A percentile compares a stretch with the other conserved stretches of the same genome.
Evolutionary conservation across 2,797 vertebrate species (phyloP).

Genomic region (Rhynchonycteris naso): DNA sequence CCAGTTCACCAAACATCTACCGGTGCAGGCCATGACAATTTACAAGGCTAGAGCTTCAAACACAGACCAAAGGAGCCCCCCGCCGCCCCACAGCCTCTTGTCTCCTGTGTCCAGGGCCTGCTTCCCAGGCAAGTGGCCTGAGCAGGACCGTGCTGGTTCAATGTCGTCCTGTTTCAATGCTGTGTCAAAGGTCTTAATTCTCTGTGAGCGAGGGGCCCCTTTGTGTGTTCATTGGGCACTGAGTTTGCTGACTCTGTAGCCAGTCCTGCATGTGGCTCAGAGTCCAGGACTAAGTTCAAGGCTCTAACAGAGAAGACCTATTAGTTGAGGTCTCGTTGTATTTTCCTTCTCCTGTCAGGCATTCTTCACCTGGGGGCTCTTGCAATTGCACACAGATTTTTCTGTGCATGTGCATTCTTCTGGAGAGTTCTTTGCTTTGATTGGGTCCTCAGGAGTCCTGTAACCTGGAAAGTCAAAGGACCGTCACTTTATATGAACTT

Average conservation of each 20-base stretch:
- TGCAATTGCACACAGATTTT: not conserved
- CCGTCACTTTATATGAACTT: not conserved
- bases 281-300: not conserved
- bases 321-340: not conserved
- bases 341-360: not conserved
- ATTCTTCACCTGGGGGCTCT: not conserved
- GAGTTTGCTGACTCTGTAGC: not conserved
- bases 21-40: not conserved
- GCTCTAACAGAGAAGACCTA: not conserved
- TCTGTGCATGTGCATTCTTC: not conserved
- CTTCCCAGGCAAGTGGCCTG: fast-evolving
- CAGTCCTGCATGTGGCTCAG: not conserved
- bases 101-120: not conserved
- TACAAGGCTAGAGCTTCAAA: not conserved
- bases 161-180: not conserved
- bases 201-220: not conserved
- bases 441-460: not conserved
- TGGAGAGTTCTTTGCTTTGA: not conserved
- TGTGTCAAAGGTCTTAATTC: too few species aligned
- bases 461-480: not conserved
- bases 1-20: not conserved
- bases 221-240: not conserved
- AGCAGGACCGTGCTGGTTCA: not conserved
- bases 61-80: not conserved
- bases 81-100: not conserved